Evolutionary conservation across 2,113 vertebrate genomes (phyloP).

Genomic region (Ammodytes dubius): DNA sequence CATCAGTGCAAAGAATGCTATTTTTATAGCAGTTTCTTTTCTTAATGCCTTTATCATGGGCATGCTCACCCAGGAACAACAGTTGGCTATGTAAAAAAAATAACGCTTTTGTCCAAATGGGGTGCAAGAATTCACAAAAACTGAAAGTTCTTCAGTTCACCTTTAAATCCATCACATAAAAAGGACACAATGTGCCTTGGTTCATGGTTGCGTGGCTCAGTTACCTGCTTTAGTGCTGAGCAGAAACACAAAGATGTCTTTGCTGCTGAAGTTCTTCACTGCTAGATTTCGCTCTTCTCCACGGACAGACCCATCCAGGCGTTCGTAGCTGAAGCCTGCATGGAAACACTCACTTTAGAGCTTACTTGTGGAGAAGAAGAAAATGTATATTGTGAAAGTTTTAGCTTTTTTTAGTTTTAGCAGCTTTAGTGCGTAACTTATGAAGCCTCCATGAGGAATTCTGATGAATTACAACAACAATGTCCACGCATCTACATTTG

Average conservation of each 20-base stretch:
- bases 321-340: slow-evolving; percentile 94
- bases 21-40: no score
- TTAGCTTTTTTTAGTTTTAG: no score
- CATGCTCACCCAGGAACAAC: no score
- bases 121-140: no score
- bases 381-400: not conserved
- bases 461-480: no score
- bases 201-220: not conserved
- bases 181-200: not conserved
- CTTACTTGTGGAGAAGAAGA: not conserved
- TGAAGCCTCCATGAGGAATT: no score
- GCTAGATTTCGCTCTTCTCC: slow-evolving; percentile 93
- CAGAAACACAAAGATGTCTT: slow-evolving; percentile 92
- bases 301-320: slow-evolving; percentile 92
- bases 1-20: no score
- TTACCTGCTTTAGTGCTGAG: slow-evolving; percentile 94
- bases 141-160: not conserved
- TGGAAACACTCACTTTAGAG: not conserved
- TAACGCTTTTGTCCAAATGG: no score
- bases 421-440: no score
- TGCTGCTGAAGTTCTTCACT: slow-evolving; percentile 92
- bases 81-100: no score
- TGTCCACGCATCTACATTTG: no score
- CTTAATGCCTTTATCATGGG: no score
- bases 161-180: not conserved